These are phyloP conservation scores for Pheosia gnoma DNA, from an alignment of 2,888 invertebrate genomes.

Conservation along the genomic window DNA sequence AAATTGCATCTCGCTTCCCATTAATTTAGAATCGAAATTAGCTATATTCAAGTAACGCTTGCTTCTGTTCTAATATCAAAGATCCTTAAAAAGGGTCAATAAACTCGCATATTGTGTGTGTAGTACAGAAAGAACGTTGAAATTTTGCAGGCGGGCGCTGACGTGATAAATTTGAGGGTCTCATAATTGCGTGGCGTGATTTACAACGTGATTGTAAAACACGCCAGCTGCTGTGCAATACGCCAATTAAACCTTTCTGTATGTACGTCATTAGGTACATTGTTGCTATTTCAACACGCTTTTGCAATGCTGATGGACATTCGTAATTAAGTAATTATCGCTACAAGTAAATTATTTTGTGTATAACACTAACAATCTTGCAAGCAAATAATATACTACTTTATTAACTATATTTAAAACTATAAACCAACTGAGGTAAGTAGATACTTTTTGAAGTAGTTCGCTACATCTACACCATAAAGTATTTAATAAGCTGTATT, in stretches of 20 bases:
- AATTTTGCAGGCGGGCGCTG: conserved; percentile 75
- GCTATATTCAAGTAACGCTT: not conserved
- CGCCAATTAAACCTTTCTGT: conserved; percentile 59
- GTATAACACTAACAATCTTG: too few relatives aligned
- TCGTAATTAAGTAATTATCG: not conserved
- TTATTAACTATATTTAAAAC: too few relatives aligned
- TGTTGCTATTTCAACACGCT: conserved; percentile 4
- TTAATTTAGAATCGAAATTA: too few relatives aligned
- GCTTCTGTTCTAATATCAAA: not conserved
- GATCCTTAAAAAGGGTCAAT: conserved; percentile 45
- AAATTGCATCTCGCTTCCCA: too few relatives aligned
- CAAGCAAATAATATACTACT: too few relatives aligned
- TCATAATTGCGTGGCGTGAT: conserved; percentile 75
- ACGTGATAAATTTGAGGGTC: conserved; percentile 76
- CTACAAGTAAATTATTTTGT: too few relatives aligned
- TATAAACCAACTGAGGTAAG: too few relatives aligned
- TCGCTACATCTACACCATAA: too few relatives aligned
- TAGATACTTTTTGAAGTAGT: too few relatives aligned
- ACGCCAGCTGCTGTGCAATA: conserved; percentile 54
- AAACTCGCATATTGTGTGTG: conserved; percentile 59
- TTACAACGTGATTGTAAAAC: conserved; percentile 56
- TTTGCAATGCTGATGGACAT: not conserved
- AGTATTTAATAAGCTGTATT: too few relatives aligned
- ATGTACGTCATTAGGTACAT: conserved; percentile 12
- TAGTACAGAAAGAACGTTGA: conserved; percentile 64